Evolutionary conservation across 2,113 vertebrate species (phyloP).

Genomic region (Syngnathus scovelli): DNA sequence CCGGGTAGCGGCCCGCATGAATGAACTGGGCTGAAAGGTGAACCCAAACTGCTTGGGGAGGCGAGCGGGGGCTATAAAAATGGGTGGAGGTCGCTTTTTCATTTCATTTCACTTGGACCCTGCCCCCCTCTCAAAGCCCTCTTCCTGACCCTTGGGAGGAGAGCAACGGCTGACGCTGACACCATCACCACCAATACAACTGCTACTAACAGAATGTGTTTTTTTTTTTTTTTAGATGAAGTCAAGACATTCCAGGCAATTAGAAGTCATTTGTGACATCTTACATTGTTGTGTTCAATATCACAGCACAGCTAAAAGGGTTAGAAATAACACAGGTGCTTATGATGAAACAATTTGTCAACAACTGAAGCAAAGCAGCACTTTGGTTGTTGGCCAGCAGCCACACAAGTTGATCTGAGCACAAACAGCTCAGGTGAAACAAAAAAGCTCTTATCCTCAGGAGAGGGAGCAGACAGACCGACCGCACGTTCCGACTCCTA

Average conservation of each 20-base stretch:
- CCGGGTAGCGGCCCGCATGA: slow-evolving; percentile 33
- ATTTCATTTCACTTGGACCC: slow-evolving; percentile 28
- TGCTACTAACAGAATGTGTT: slow-evolving; percentile 11
- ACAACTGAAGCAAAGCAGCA: neutral
- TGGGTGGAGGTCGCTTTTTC: slow-evolving; percentile 30
- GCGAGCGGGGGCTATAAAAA: slow-evolving; percentile 22
- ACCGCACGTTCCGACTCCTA: slow-evolving; percentile 48
- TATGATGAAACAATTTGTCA: neutral
- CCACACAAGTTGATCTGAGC: slow-evolving; percentile 15
- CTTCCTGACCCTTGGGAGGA: slow-evolving; percentile 46
- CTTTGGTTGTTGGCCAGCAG: slow-evolving; percentile 12
- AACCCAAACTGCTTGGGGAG: slow-evolving; percentile 37
- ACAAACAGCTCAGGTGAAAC: slow-evolving; percentile 26
- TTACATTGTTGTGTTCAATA: neutral
- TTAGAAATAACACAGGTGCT: neutral
- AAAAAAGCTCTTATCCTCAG: slow-evolving; percentile 21
- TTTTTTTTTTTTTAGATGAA: too few species aligned
- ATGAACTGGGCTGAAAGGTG: slow-evolving; percentile 54
- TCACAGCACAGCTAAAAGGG: neutral
- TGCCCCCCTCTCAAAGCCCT: slow-evolving; percentile 9
- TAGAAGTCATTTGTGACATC: too few species aligned
- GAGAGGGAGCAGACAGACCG: slow-evolving; percentile 19
- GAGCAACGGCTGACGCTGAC: slow-evolving; percentile 33
- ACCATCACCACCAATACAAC: slow-evolving; percentile 7
- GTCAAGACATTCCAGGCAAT: too few species aligned